These are phyloP conservation scores for Pectinophora gossypiella DNA, from an alignment of 1,140 invertebrate species.

Conservation along the genomic window DNA sequence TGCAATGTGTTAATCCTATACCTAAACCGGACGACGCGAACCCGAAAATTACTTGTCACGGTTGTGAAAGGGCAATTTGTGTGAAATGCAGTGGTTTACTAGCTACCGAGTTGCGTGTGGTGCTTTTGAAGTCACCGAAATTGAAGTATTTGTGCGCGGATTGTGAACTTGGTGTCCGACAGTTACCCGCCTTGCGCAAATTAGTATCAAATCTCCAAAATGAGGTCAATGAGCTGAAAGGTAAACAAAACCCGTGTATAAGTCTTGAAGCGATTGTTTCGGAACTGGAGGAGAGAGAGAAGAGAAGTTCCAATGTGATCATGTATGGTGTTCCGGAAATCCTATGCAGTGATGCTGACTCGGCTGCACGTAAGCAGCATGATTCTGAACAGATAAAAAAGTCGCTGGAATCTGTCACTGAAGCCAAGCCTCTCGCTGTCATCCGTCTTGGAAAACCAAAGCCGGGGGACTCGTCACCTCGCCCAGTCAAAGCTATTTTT, in stretches of 20 bases:
- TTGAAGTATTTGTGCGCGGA: not conserved
- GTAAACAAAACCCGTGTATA: not conserved
- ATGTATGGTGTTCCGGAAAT: too few species aligned
- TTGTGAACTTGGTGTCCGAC: not conserved
- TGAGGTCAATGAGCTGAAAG: not conserved
- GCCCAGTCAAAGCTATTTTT: too few species aligned
- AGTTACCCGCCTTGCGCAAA: not conserved
- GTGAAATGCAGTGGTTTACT: conserved; percentile 2
- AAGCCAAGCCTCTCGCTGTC: too few species aligned
- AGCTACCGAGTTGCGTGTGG: conserved; percentile 1
- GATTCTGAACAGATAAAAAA: too few species aligned
- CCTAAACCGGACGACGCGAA: not conserved
- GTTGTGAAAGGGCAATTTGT: not conserved
- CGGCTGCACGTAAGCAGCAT: too few species aligned
- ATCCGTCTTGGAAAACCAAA: too few species aligned
- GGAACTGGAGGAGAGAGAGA: not conserved
- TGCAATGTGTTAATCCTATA: not conserved
- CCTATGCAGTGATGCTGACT: too few species aligned
- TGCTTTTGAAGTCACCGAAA: not conserved
- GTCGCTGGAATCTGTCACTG: too few species aligned
- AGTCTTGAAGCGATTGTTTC: not conserved
- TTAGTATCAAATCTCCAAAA: not conserved
- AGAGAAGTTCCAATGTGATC: not conserved
- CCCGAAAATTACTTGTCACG: not conserved
- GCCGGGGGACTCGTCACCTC: too few species aligned